phyloP scores from a whole-genome alignment of 2,797 vertebrate genomes.

The Orientallactaga sibirica region DNA sequence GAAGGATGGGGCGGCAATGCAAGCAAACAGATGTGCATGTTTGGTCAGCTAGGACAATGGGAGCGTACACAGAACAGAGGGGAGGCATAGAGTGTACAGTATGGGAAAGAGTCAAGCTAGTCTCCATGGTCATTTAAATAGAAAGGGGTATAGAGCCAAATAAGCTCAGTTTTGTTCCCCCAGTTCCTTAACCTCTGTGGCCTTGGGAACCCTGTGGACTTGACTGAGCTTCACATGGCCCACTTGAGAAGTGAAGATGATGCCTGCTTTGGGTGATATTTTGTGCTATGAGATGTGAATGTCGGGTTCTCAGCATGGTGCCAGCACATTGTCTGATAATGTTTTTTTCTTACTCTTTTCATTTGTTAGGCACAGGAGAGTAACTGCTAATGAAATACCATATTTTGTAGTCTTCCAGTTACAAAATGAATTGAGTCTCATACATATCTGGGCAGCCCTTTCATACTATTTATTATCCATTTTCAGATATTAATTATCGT shows the following conservation, averaged over 20 bases:
- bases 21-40: not conserved
- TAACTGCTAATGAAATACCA: not conserved
- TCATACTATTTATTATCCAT: not conserved
- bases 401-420: not conserved
- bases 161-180: not conserved
- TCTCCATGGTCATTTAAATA: not conserved
- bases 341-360: conserved; percentile 3
- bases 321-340: not conserved
- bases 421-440: conserved; percentile 14
- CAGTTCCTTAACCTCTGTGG: not conserved
- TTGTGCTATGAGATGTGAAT: not conserved
- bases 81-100: not conserved
- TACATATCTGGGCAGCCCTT: not conserved
- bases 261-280: not conserved
- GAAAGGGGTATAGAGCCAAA: not conserved
- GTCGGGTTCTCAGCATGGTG: not conserved
- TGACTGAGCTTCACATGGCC: not conserved
- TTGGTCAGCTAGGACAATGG: not conserved
- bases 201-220: not conserved
- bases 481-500: conserved; percentile 26
- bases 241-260: not conserved
- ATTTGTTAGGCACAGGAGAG: not conserved
- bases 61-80: not conserved
- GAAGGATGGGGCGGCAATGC: not conserved
- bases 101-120: not conserved